phyloP scores from a whole-genome alignment of 1,140 invertebrate genomes.

The Oryctes rhinoceros region DNA sequence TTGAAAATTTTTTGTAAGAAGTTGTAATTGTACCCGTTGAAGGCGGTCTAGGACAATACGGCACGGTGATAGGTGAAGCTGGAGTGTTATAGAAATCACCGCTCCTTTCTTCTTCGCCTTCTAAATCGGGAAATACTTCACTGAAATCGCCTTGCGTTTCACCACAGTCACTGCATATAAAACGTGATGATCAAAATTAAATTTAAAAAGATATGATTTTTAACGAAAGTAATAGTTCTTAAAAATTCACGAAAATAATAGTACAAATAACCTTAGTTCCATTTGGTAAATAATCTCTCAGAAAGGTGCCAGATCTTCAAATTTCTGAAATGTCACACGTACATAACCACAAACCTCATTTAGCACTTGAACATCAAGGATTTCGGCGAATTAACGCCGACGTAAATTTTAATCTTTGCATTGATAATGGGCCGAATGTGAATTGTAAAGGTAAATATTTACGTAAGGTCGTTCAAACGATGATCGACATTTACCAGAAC shows the following conservation, averaged over 20 bases:
- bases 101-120: slow-evolving; percentile 70
- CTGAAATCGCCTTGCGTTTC: slow-evolving; percentile 67
- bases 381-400: background rate
- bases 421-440: background rate
- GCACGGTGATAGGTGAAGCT: slow-evolving; percentile 71
- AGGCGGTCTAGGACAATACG: slow-evolving; percentile 72
- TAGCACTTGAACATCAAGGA: background rate
- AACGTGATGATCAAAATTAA: background rate
- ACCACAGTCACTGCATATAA: slow-evolving; percentile 61
- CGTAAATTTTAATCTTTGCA: background rate
- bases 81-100: slow-evolving; percentile 64
- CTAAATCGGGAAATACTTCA: slow-evolving; percentile 67
- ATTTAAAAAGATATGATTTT: background rate
- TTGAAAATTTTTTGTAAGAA: too few species aligned
- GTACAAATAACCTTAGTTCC: slow-evolving; percentile 36
- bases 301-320: background rate
- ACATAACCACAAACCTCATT: background rate
- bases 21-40: slow-evolving; percentile 67
- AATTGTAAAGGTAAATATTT: too few species aligned
- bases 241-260: background rate
- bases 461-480: too few species aligned
- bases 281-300: background rate
- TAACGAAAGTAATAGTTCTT: background rate
- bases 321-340: background rate
- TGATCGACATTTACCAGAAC: background rate